Evolutionary conservation across 2,797 vertebrate species (phyloP), one percentile per base, ranked within the genome.

Genomic region (Zonotrichia albicollis): DNA sequence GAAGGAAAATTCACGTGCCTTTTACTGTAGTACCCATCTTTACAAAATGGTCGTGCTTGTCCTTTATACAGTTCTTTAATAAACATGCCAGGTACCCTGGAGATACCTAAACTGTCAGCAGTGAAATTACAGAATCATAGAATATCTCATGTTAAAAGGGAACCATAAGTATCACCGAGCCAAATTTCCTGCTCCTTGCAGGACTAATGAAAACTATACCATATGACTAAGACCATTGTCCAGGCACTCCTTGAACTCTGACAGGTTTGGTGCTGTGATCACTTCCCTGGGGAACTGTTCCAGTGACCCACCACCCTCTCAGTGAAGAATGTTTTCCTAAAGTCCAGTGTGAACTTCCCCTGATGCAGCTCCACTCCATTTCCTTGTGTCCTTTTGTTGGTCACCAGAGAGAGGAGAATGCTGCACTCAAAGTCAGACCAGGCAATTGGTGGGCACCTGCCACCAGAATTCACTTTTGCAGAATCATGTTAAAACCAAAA

Each of bases 121-220:
- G 1, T 38, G 54, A 65, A 83, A 58, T 46, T 48, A 58, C 12
- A 71, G 25, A 70, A 22, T 45, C n/a, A 58, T 1, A 45, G 38
- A 51, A 5, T 32, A 77, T 27, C 51, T 77, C 18, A 10, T 17
- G 8, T 58, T 46, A 30, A 21, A 89, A 34, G 3, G 12, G 12
- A 77, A 58, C 14, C 5, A 0, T 19, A 72, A 45, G 10, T 14
- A 40, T 34, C 38, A 53, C 30, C 0, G 0, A 58, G 9, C 64
- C 29, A 4, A 58, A 51, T 9, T 64, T 43, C n/a, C 23, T 45
- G 16, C 45, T 77, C 53, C 38, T 46, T 11, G 34, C 25, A 46
- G 17, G 18, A 40, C 38, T 53, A 30, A 5, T 0, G 0, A 60
- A 46, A 89, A 66, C 9, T 32, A 60, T 83, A 60, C 21, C 18